Evolutionary conservation across 2,888 invertebrate species (phyloP).

Genomic region (Argyresthia goedartella): DNA sequence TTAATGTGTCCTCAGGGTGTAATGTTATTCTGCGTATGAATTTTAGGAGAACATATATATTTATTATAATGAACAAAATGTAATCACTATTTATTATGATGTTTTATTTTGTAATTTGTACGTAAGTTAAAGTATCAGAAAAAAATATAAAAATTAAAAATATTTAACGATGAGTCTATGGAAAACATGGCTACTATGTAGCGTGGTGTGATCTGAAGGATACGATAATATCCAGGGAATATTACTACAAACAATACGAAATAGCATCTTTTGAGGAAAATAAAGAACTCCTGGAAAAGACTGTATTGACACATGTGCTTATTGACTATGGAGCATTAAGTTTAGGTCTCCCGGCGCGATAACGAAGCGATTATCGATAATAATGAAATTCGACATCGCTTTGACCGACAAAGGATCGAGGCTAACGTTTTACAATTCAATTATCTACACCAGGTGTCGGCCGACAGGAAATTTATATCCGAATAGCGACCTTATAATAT

Average conservation of each 20-base stretch:
- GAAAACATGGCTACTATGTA: no score
- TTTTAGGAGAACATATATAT: background rate
- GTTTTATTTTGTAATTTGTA: constrained; percentile 10
- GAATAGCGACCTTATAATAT: constrained; percentile 37
- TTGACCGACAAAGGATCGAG: constrained; percentile 59
- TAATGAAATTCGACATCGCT: constrained; percentile 54
- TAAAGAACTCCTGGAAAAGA: constrained; percentile 13
- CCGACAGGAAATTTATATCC: constrained; percentile 42
- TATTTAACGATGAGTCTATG: no score
- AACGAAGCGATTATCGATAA: constrained; percentile 49
- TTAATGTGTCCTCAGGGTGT: constrained; percentile 51
- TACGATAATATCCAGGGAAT: constrained; percentile 5
- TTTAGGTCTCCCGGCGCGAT: constrained; percentile 38
- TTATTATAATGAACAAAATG: background rate
- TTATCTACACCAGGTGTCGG: constrained; percentile 60
- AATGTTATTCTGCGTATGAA: constrained; percentile 21
- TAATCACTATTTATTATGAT: constrained; percentile 8
- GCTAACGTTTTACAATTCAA: constrained; percentile 67
- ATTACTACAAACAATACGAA: constrained; percentile 10
- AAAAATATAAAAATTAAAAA: background rate
- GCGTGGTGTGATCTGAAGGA: no score
- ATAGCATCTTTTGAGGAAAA: constrained; percentile 12
- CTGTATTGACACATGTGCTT: no score
- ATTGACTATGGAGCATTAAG: constrained; percentile 12
- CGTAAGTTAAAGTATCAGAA: background rate